Conservation (phyloP, 2,888 invertebrate species). For the Noctua janthe region DNA sequence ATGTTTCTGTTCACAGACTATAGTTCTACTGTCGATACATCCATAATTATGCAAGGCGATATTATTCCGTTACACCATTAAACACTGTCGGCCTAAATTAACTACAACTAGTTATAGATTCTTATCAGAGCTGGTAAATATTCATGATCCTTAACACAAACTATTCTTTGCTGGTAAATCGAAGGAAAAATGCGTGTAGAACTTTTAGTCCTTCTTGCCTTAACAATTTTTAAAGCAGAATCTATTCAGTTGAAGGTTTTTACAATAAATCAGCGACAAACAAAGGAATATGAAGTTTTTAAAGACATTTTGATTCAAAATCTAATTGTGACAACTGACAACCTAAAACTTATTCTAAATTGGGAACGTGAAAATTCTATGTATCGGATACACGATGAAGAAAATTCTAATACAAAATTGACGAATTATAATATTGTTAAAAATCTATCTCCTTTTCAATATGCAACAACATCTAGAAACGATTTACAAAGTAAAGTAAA, state of each 20-base stretch:
- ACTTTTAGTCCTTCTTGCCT: conserved; percentile 12
- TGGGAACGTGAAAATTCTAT: conserved; percentile 56
- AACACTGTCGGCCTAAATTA: conserved; percentile 43
- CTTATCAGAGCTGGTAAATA: conserved; percentile 46
- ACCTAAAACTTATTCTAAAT: conserved; percentile 67
- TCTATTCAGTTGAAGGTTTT: conserved; percentile 20
- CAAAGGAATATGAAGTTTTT: conserved; percentile 54
- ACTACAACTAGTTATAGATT: conserved; percentile 25
- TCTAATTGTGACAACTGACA: conserved; percentile 69
- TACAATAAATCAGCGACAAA: conserved; percentile 37
- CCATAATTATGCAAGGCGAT: conserved; percentile 44
- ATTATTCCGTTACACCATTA: conserved; percentile 34
- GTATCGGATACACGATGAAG: conserved; percentile 13
- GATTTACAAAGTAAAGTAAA: neutral
- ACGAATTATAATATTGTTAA: conserved; percentile 5
- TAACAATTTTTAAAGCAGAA: conserved; percentile 16
- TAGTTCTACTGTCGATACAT: conserved; percentile 1
- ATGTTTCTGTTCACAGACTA: neutral
- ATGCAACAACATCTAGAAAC: neutral
- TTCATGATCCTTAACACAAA: conserved; percentile 28
- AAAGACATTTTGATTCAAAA: conserved; percentile 69
- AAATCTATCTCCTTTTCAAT: neutral
- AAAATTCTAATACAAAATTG: neutral
- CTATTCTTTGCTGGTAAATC: conserved; percentile 6
- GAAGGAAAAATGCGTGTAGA: conserved; percentile 34